Percentiles rank a stretch among this genome's conserved stretches.
These are phyloP conservation scores for Psephotus haematonotus DNA, from an alignment of 2,113 vertebrate species.

Conservation along the genomic window DNA sequence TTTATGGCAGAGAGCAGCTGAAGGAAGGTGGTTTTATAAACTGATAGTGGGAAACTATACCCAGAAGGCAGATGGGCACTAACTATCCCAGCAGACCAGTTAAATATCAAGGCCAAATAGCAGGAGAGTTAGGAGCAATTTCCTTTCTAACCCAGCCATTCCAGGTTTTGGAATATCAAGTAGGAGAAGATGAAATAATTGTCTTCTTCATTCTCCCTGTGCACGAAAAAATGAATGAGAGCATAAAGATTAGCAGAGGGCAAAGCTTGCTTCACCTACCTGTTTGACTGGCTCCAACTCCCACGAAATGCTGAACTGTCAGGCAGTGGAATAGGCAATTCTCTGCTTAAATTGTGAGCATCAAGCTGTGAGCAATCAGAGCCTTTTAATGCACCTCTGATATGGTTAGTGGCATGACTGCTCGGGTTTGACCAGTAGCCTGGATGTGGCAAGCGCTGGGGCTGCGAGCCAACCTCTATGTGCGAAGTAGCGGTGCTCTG, in stretches of 20 bases:
- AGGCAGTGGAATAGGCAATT: background rate
- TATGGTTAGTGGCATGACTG: fast-evolving
- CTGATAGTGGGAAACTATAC: background rate
- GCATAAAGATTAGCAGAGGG: background rate
- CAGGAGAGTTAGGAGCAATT: background rate
- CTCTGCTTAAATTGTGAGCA: background rate
- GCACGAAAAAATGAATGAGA: background rate
- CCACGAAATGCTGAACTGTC: background rate
- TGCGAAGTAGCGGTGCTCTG: background rate
- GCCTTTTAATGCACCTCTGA: background rate
- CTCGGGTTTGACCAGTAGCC: background rate
- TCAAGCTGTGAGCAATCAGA: background rate
- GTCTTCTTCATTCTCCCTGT: background rate
- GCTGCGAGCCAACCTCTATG: background rate
- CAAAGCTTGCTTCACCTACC: background rate
- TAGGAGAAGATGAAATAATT: background rate
- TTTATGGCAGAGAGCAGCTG: background rate
- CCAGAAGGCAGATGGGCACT: background rate
- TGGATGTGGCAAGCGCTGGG: background rate
- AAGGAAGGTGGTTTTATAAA: slow-evolving; percentile 3
- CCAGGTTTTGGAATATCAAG: background rate
- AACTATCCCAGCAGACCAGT: background rate
- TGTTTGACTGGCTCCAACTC: background rate
- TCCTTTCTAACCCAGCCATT: background rate
- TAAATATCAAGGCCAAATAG: background rate